Percentiles rank a stretch among this genome's conserved stretches.
Evolutionary conservation across 2,888 invertebrate genomes (phyloP).

Genomic region (Aelia acuminata): DNA sequence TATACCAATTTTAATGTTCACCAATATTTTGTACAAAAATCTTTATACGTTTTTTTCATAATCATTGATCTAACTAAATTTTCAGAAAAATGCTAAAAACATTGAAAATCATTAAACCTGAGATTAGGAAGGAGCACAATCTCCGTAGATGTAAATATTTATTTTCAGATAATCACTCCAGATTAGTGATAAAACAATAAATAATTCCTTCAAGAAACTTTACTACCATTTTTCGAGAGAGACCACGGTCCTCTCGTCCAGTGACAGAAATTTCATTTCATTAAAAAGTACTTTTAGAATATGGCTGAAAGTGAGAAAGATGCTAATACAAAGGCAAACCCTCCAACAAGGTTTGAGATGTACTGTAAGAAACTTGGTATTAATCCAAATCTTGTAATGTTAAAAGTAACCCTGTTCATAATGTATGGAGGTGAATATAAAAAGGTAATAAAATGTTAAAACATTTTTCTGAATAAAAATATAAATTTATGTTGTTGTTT

Average conservation of each 20-base stretch:
- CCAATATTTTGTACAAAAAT: no score
- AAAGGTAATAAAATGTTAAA: neutral
- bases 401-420: slow-evolving; percentile 86
- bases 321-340: slow-evolving; percentile 54
- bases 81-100: slow-evolving; percentile 52
- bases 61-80: neutral
- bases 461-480: neutral
- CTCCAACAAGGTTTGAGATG: slow-evolving; percentile 65
- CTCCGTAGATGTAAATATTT: slow-evolving; percentile 63
- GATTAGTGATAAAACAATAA: slow-evolving; percentile 62
- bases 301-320: slow-evolving; percentile 58
- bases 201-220: slow-evolving; percentile 54
- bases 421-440: slow-evolving; percentile 81
- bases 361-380: slow-evolving; percentile 73
- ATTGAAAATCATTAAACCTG: slow-evolving; percentile 62
- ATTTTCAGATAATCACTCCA: slow-evolving; percentile 63
- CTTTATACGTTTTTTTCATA: neutral
- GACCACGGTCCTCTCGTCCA: neutral
- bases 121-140: slow-evolving; percentile 63
- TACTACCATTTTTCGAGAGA: slow-evolving; percentile 48
- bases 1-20: no score
- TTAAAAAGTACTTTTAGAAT: neutral
- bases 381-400: slow-evolving; percentile 84
- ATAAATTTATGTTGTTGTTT: neutral
- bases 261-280: neutral